These are phyloP conservation scores for Sclerodermus sp. DNA, from an alignment of 2,888 invertebrate genomes.

Conservation along the genomic window DNA sequence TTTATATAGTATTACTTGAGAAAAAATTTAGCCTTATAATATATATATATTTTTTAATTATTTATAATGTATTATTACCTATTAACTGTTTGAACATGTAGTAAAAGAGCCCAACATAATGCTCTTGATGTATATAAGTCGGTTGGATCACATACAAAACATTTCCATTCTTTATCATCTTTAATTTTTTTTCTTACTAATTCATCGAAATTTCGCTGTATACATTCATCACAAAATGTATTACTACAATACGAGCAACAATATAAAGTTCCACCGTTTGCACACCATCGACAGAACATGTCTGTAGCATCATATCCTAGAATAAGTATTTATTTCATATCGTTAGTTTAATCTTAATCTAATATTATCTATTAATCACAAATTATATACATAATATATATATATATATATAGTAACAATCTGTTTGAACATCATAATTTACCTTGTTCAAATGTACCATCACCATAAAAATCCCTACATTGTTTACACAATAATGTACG, in stretches of 20 bases:
- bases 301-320: slow-evolving; percentile 77
- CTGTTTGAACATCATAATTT: slow-evolving; percentile 1
- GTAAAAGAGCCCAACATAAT: slow-evolving; percentile 72
- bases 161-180: slow-evolving; percentile 78
- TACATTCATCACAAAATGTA: slow-evolving; percentile 68
- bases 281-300: slow-evolving; percentile 82
- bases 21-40: not conserved
- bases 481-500: slow-evolving; percentile 72
- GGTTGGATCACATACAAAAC: slow-evolving; percentile 72
- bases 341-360: too few relatives aligned
- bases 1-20: not conserved
- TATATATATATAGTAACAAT: not conserved
- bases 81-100: slow-evolving; percentile 59
- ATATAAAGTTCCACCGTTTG: slow-evolving; percentile 77
- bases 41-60: not conserved
- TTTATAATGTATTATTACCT: slow-evolving; percentile 31
- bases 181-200: slow-evolving; percentile 72
- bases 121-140: slow-evolving; percentile 69
- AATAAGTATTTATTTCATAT: slow-evolving; percentile 5
- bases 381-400: too few relatives aligned
- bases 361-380: too few relatives aligned
- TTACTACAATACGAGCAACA: slow-evolving; percentile 72
- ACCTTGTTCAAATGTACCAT: slow-evolving; percentile 78
- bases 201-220: slow-evolving; percentile 70
- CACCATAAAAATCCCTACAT: slow-evolving; percentile 77